phyloP scores from a whole-genome alignment of 2,888 invertebrate genomes.

The Orchesellides sinensis region DNA sequence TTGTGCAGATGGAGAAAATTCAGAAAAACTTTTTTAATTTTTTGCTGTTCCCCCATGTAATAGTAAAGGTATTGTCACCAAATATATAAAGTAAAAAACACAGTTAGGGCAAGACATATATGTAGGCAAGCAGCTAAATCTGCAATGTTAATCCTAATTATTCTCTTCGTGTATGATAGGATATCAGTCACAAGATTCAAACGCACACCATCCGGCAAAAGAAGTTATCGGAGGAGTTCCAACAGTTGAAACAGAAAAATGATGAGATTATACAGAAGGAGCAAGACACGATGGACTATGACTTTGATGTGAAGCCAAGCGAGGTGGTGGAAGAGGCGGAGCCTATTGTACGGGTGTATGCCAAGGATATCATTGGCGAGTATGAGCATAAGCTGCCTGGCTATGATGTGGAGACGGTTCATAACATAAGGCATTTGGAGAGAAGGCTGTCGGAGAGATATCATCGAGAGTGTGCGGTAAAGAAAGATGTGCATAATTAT shows the following conservation, averaged over 20 bases:
- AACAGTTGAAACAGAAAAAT: conserved; percentile 80
- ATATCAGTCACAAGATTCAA: conserved; percentile 77
- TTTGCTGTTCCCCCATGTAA: conserved; percentile 83
- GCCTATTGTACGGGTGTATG: conserved; percentile 63
- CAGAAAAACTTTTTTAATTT: conserved; percentile 83
- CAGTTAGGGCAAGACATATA: no score
- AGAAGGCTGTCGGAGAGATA: conserved; percentile 80
- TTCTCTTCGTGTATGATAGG: no score
- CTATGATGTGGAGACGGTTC: conserved; percentile 72
- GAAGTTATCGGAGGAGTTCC: conserved; percentile 81
- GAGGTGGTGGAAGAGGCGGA: conserved; percentile 18
- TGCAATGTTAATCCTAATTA: no score
- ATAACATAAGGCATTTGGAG: conserved; percentile 79
- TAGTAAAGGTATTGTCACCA: no score
- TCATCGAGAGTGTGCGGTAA: conserved; percentile 78
- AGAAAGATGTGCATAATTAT: conserved; percentile 17
- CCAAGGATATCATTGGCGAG: conserved; percentile 73
- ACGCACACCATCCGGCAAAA: conserved; percentile 83
- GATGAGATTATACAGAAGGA: conserved; percentile 80
- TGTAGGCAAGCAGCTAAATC: no score
- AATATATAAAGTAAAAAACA: no score
- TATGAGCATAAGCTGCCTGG: conserved; percentile 76
- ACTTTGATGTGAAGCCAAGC: background rate
- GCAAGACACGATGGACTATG: conserved; percentile 27
- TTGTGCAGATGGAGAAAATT: conserved; percentile 82